These are phyloP conservation scores for Patiria pectinifera DNA, from an alignment of 53 echinoderm and acorn worm genomes.

Conservation along the genomic window DNA sequence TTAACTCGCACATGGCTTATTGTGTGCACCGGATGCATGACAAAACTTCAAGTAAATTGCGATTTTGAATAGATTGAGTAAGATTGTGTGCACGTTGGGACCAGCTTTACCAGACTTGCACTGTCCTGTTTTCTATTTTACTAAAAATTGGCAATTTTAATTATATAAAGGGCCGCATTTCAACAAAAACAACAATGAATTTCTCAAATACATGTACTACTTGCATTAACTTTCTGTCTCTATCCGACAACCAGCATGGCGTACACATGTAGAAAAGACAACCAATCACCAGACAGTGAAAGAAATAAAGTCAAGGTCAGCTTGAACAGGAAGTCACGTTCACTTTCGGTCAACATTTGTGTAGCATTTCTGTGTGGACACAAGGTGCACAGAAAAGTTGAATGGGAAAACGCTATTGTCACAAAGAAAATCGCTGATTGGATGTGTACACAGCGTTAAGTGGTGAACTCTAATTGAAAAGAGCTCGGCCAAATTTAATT, in stretches of 20 bases:
- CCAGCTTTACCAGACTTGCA: no score
- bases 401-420: not conserved
- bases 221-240: no score
- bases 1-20: no score
- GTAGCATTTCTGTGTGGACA: slow-evolving; percentile 6
- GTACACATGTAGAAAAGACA: slow-evolving; percentile 5
- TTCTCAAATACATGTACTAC: no score
- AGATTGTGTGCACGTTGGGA: no score
- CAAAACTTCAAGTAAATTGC: no score
- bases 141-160: no score
- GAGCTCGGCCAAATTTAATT: not conserved
- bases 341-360: slow-evolving; percentile 44
- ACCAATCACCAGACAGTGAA: not conserved
- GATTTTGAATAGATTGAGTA: no score
- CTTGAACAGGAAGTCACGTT: slow-evolving; percentile 49
- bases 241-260: not conserved
- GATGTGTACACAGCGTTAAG: not conserved
- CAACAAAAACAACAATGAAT: no score
- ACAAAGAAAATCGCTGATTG: not conserved
- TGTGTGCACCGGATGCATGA: no score
- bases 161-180: no score
- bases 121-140: no score
- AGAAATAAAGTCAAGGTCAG: slow-evolving; percentile 41
- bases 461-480: not conserved
- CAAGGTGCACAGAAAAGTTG: not conserved